Base-by-base conservation (phyloP, 2,113 vertebrate species). In the Zosterops lateralis region DNA sequence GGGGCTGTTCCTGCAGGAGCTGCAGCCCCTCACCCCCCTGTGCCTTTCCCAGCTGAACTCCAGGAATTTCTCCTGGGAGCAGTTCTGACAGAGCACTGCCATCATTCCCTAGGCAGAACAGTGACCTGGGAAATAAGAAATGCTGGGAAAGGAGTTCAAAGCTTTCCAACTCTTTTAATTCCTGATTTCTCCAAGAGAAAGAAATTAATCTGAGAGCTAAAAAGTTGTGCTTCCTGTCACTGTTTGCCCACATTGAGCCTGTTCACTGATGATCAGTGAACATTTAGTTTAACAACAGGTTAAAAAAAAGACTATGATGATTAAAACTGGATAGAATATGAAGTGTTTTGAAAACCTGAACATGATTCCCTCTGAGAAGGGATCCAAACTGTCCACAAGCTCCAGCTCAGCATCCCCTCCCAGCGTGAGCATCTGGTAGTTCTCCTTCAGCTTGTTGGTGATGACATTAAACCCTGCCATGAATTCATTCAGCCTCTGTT, bases 351-450 rank as follows among this genome's bases (percentile, higher is more conserved):
- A 87, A 61, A 93, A 99, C 99, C 99, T 99, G 96, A 99, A 99
- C 97, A 98, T 98, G 96, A 99, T 99, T 95, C 99, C 99, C 96
- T 99, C 99, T 5, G 99, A 99, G 97, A 99, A 99, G 19, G 99
- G 99, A 92, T 99, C 99, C 93, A 99, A 95, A 58, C 99, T 99
- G 97, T 99, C 99, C 82, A 99, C 99, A 1, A 99, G 98, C 90
- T 99, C 99, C 83, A 99, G 94, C 96, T 99, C 99, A 16, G 99
- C 99, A 34, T 99, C 99, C 2, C 99, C 99, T 80, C 99, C 99
- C 88, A 99, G 92, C 4, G 99, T 99, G 6, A 99, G 98, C 99
- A 99, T 99, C 96, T 99, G 99, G 97, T 99, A 99, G 97, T 99
- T 99, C 87, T 99, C 99, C 95, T 99, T 99, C 96, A 99, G 97